A percentile compares a stretch with the other conserved stretches of the same genome.
Evolutionary conservation across 2,888 invertebrate genomes (phyloP).

Genomic region (Dorcus hopei): DNA sequence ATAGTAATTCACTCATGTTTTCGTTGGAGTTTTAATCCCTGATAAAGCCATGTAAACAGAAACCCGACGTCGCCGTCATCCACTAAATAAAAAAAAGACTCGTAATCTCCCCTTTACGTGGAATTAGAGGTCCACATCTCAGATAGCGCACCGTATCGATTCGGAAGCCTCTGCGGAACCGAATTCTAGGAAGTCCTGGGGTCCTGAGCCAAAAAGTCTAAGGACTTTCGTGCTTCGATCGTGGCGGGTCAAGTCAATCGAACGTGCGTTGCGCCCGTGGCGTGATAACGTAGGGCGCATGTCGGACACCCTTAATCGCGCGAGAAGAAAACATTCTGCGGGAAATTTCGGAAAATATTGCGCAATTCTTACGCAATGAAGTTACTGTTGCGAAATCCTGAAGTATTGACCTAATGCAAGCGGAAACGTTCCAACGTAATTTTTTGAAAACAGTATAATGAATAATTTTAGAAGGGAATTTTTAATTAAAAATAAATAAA

Average conservation of each 20-base stretch:
- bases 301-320: not conserved
- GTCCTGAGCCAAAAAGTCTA: constrained; percentile 23
- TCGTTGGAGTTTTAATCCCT: not conserved
- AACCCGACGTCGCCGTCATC: not conserved
- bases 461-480: too few species aligned
- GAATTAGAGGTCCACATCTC: not conserved
- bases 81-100: not conserved
- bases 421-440: too few species aligned
- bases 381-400: too few species aligned
- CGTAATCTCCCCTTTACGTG: not conserved
- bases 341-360: constrained; percentile 16
- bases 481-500: too few species aligned
- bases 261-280: not conserved
- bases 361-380: not conserved
- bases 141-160: constrained; percentile 23
- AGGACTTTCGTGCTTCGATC: constrained; percentile 15
- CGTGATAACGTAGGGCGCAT: not conserved
- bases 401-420: too few species aligned
- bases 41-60: too few species aligned
- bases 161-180: constrained; percentile 25
- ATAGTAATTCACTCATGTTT: not conserved
- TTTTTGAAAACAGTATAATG: too few species aligned
- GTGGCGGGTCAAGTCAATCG: constrained; percentile 3
- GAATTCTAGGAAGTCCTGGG: constrained; percentile 31
- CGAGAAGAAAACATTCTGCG: not conserved